Evolutionary conservation across 2,888 invertebrate genomes (phyloP), one percentile per base, ranked within the genome.

Genomic region (Erpobdella octoculata): DNA sequence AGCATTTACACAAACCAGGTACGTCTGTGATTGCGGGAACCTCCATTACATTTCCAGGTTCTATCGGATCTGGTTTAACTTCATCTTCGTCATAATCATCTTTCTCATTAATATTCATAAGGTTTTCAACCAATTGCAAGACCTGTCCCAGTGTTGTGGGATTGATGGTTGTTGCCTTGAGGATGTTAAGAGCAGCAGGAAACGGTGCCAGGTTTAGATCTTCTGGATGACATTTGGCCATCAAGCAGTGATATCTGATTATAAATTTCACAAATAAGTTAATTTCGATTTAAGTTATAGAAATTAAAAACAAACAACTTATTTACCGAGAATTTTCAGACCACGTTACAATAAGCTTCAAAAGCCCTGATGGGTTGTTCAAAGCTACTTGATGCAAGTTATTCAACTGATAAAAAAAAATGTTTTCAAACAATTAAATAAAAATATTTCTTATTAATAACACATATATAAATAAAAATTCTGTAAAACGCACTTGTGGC

Each of bases 311-410:
- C n/a, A 6, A n/a, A 62, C 6, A 9, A 53, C 67, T 28, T 33
- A 73, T 70, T 75, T 80, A 86, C 82, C 89, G 87, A 0, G 91
- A 89, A 82, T 91, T 89, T 71, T 88, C 87, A 75, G 90, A 89
- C 92, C 93, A 95, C 0, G 86, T 85, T 36, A 88, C 85, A 28
- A 94, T 86, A n/a, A 95, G 83, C 81, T 89, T 91, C 25, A 94
- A 83, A 70, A 94, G 84, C 1, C 89, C 87, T 0, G 93, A 92
- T 0, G 93, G 92, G 77, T 88, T 89, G 78, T 91, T 89, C 71
- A 92, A 88, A 12, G 91, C 89, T 80, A 95, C 93, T 64, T 87
- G 85, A 0, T 89, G 88, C 21, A 95, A 83, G 79, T 89, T 90
- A 5, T 77, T 73, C 21, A 83, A 67, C 80, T 81, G 76, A 3